A percentile compares a stretch with the other conserved stretches of the same genome.
Evolutionary conservation across 1,140 invertebrate genomes (phyloP).

Genomic region (Tetramorium alpestre): DNA sequence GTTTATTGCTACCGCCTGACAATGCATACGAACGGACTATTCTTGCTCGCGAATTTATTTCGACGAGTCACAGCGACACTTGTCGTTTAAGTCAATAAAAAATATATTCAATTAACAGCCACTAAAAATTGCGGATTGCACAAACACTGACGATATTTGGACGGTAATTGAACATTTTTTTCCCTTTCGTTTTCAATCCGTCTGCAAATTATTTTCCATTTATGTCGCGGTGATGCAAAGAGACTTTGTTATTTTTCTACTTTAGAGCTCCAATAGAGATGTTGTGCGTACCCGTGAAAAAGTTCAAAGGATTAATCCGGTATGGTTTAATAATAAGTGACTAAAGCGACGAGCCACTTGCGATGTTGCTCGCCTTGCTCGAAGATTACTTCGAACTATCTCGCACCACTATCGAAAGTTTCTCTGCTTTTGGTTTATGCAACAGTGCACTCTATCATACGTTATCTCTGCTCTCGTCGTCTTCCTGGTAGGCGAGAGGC

Average conservation of each 20-base stretch:
- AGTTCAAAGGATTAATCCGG: conserved; percentile 21
- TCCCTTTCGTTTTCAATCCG: no score
- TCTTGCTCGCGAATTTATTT: conserved; percentile 46
- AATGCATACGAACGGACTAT: conserved; percentile 3
- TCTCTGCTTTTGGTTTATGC: conserved; percentile 72
- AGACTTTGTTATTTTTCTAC: not conserved
- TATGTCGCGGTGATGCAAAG: not conserved
- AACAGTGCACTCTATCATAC: conserved; percentile 68
- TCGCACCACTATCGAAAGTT: conserved; percentile 71
- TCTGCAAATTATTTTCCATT: not conserved
- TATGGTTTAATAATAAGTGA: conserved; percentile 40
- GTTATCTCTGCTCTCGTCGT: conserved; percentile 67
- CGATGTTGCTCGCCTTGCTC: conserved; percentile 23
- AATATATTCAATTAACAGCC: not conserved
- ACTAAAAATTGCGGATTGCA: not conserved
- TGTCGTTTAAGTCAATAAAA: conserved; percentile 19
- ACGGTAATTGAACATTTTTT: not conserved
- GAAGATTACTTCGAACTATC: conserved; percentile 66
- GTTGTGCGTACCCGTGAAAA: not conserved
- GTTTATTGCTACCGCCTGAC: conserved; percentile 44
- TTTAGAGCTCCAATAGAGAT: conserved; percentile 8
- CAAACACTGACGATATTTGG: not conserved
- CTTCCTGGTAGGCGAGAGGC: conserved; percentile 59
- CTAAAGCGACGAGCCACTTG: conserved; percentile 15
- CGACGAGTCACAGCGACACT: conserved; percentile 14